phyloP scores from a whole-genome alignment of 2,888 invertebrate species.

The Drosophila kambysellisi region DNA sequence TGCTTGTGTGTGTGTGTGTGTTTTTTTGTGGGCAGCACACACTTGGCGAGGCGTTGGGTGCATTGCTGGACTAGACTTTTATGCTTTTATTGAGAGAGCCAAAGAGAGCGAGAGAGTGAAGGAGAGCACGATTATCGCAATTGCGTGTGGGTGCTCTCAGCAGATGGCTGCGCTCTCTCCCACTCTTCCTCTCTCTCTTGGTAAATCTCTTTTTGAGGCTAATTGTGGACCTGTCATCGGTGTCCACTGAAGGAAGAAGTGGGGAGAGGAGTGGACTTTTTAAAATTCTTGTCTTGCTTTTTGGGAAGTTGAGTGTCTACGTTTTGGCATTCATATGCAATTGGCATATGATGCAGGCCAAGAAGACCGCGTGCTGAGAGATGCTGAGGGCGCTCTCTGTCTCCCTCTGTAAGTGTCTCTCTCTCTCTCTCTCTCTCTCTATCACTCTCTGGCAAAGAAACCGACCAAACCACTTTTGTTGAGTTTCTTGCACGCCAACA shows the following conservation, averaged over 20 bases:
- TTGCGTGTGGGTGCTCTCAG: conserved; percentile 53
- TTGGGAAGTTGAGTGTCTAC: conserved; percentile 39
- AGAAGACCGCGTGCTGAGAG: conserved; percentile 62
- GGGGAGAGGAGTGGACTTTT: conserved; percentile 43
- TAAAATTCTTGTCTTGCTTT: conserved; percentile 74
- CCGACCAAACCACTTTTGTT: conserved; percentile 75
- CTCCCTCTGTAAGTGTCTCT: background rate
- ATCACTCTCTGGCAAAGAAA: conserved; percentile 42
- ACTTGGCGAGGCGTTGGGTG: conserved; percentile 70
- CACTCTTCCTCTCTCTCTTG: conserved; percentile 5
- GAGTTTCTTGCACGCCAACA: conserved; percentile 54
- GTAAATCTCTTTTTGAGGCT: conserved; percentile 61
- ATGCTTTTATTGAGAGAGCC: conserved; percentile 60
- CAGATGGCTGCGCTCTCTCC: background rate
- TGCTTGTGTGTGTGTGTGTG: conserved; percentile 32
- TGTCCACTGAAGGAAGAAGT: conserved; percentile 46
- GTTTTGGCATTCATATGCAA: conserved; percentile 57
- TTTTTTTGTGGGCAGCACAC: conserved; percentile 50
- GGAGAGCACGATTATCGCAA: conserved; percentile 3
- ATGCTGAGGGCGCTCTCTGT: conserved; percentile 19
- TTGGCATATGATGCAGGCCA: conserved; percentile 33
- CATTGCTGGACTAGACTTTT: conserved; percentile 72
- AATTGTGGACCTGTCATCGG: conserved; percentile 84
- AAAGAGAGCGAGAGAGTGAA: background rate
- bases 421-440: background rate